Evolutionary conservation across 2,113 vertebrate genomes (phyloP).

Genomic region (Rhinoptilus africanus): DNA sequence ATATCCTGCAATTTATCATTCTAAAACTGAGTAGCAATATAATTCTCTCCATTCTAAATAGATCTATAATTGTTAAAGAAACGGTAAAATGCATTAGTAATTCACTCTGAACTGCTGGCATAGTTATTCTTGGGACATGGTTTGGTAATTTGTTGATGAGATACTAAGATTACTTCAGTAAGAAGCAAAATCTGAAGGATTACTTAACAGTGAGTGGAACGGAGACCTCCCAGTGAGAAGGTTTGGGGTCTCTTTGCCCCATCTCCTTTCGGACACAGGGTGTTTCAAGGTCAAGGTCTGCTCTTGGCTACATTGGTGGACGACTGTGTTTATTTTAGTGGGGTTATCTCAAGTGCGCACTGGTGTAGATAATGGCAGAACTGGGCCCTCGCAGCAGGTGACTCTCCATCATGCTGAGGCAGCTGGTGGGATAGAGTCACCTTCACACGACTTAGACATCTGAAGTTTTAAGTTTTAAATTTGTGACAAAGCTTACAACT

Average conservation of each 20-base stretch:
- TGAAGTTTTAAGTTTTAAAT: background rate
- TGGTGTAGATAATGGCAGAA: background rate
- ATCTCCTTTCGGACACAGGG: background rate
- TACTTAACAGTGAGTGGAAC: background rate
- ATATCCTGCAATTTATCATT: constrained; percentile 54
- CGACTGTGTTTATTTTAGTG: background rate
- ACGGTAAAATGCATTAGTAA: constrained; percentile 21
- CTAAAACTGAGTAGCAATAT: constrained; percentile 23
- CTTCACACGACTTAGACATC: background rate
- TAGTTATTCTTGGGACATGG: background rate
- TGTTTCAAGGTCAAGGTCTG: background rate
- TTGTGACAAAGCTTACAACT: background rate
- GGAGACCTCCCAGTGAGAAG: background rate
- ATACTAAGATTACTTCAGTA: background rate
- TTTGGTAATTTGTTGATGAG: background rate
- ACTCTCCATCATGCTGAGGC: background rate
- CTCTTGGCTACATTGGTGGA: background rate
- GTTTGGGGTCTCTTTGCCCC: background rate
- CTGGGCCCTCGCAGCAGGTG: background rate
- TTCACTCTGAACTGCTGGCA: background rate
- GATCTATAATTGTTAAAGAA: constrained; percentile 16
- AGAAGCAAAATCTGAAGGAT: background rate
- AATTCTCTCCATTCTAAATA: constrained; percentile 6
- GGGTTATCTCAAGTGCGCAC: background rate
- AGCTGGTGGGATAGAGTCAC: background rate